Conservation (phyloP, 2,888 invertebrate species). For the Dermolepida albohirtum region DNA sequence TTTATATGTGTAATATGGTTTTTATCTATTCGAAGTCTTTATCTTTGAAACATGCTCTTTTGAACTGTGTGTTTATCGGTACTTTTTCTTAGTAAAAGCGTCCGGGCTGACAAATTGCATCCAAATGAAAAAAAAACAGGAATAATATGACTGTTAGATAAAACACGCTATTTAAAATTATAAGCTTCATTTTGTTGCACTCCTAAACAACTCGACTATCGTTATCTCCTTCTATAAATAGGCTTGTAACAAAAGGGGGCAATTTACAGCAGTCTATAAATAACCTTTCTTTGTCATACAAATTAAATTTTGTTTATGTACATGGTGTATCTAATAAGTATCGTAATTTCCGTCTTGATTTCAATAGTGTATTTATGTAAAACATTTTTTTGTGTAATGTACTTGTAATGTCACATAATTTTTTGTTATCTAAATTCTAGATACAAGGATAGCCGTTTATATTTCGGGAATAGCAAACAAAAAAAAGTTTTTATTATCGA, state of each 20-base stretch:
- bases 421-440: too few relatives aligned
- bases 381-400: too few relatives aligned
- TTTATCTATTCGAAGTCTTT: conserved; percentile 28
- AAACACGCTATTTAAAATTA: conserved; percentile 15
- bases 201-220: conserved; percentile 9
- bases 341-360: too few relatives aligned
- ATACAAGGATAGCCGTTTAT: too few relatives aligned
- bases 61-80: conserved; percentile 24
- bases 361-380: too few relatives aligned
- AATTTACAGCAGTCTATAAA: conserved; percentile 6
- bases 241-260: background rate
- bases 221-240: conserved; percentile 24
- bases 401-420: too few relatives aligned
- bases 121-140: background rate
- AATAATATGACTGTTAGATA: background rate
- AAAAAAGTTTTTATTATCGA: too few relatives aligned
- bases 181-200: conserved; percentile 1
- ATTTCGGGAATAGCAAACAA: too few relatives aligned
- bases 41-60: conserved; percentile 16
- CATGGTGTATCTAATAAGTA: too few relatives aligned
- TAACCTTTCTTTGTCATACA: background rate
- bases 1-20: conserved; percentile 6
- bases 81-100: conserved; percentile 7
- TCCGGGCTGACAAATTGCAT: conserved; percentile 4
- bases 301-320: background rate